Base-by-base conservation (phyloP, 2,113 vertebrate genomes). In the Microtus pennsylvanicus region DNA sequence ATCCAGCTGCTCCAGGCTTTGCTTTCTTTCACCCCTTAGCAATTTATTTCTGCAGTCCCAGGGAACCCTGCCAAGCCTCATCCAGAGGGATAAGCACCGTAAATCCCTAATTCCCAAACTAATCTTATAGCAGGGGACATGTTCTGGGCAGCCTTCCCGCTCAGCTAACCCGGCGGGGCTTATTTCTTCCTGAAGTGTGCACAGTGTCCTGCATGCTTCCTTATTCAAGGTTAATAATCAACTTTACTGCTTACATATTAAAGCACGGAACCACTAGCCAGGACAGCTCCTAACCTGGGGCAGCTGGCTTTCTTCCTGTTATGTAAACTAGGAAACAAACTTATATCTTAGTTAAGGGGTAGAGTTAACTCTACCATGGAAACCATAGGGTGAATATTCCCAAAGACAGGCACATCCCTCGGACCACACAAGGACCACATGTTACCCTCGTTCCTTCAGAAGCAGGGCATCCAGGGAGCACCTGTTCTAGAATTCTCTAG, bases 41-140 rank as follows among this genome's bases (percentile, higher is more conserved):
- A 72, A 91, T 70, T 97, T 87, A 94, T 97, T 89, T 97, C 94
- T 92, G 82, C 63, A 85, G 45, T 86, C 70, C 58, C 24, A 69
- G 91, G 95, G 94, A 96, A 67, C 50, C 19, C 45, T 96, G 76
- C 95, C 94, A 97, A 95, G 33, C 88, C 80, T 80, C 91, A 47
- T 86, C 63, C 93, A 61, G 0, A 90, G 93, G 94, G 81, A 90
- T 82, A 97, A 94, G 4, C 97, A n/a, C 81, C 90, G 69, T 24
- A 47, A 91, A 80, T 96, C 90, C 95, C 95, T 95, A 96, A 90
- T 95, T 98, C 97, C 95, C 86, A 96, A 95, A 55, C 75, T 89
- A 94, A 72, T 95, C 93, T 97, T 95, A 35, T 42, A 98, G 47
- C 50, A 61, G 80, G 90, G n/a, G 96, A 76, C 83, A 16, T 92